phyloP scores from a whole-genome alignment of 2,888 invertebrate species.

The Lagria hirta region DNA sequence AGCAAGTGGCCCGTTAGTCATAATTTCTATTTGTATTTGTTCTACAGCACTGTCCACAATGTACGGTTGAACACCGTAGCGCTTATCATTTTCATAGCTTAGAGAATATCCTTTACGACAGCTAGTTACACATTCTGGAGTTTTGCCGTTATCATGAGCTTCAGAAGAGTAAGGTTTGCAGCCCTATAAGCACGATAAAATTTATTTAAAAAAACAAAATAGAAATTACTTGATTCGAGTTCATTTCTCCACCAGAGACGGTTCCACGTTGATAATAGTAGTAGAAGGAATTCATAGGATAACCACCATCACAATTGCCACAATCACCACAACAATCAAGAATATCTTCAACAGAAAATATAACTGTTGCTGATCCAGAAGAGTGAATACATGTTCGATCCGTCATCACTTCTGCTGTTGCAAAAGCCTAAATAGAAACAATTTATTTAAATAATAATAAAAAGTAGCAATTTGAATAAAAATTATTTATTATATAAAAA shows the following conservation, averaged over 20 bases:
- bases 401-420: slow-evolving; percentile 14
- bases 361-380: slow-evolving; percentile 9
- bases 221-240: slow-evolving; percentile 10
- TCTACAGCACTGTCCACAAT: slow-evolving; percentile 60
- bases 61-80: slow-evolving; percentile 77
- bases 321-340: slow-evolving; percentile 13
- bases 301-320: slow-evolving; percentile 16
- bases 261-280: slow-evolving; percentile 5
- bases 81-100: slow-evolving; percentile 6
- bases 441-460: neutral
- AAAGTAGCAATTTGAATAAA: too few species aligned
- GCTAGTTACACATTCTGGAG: slow-evolving; percentile 8
- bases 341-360: slow-evolving; percentile 18
- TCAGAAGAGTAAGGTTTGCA: slow-evolving; percentile 10
- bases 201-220: slow-evolving; percentile 1
- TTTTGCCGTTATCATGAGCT: slow-evolving; percentile 1
- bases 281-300: slow-evolving; percentile 6
- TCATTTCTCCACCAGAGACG: slow-evolving; percentile 17
- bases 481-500: slow-evolving; percentile 2
- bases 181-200: slow-evolving; percentile 6
- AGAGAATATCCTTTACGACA: slow-evolving; percentile 4
- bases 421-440: slow-evolving; percentile 14
- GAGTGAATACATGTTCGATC: slow-evolving; percentile 20
- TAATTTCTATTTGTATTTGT: slow-evolving; percentile 77
- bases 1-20: slow-evolving; percentile 81